Percentiles rank a stretch among this genome's conserved stretches.
These are phyloP conservation scores for Podarcis lilfordi DNA, from an alignment of 2,797 vertebrate species.

Conservation along the genomic window DNA sequence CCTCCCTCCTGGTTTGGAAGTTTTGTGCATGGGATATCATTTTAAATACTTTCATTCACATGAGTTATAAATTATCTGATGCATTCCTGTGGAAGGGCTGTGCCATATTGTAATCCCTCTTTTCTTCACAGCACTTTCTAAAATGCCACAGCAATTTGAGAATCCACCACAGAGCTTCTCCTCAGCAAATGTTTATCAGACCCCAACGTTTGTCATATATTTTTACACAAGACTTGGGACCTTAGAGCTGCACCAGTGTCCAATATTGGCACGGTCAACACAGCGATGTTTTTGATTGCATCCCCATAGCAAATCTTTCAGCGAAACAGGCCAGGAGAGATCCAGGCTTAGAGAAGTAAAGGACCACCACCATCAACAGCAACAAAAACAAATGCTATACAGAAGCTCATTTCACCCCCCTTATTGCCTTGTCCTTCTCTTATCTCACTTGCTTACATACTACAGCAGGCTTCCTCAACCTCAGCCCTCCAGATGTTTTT, in stretches of 20 bases:
- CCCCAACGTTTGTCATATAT: neutral
- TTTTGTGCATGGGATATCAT: neutral
- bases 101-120: neutral
- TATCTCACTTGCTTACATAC: no score
- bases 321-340: neutral
- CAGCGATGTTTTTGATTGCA: neutral
- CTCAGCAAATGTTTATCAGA: neutral
- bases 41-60: neutral
- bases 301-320: neutral
- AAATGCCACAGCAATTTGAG: neutral
- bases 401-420: neutral
- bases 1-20: neutral
- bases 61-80: neutral
- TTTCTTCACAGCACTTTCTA: neutral
- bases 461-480: no score
- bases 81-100: neutral
- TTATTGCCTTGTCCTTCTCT: neutral
- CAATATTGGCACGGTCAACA: neutral
- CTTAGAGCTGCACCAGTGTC: neutral
- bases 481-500: no score
- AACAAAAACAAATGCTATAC: neutral
- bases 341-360: neutral
- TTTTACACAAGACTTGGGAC: neutral
- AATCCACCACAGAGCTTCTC: neutral
- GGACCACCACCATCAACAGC: no score